Evolutionary conservation across 2,888 invertebrate genomes (phyloP).

Genomic region (Cinara cedri): DNA sequence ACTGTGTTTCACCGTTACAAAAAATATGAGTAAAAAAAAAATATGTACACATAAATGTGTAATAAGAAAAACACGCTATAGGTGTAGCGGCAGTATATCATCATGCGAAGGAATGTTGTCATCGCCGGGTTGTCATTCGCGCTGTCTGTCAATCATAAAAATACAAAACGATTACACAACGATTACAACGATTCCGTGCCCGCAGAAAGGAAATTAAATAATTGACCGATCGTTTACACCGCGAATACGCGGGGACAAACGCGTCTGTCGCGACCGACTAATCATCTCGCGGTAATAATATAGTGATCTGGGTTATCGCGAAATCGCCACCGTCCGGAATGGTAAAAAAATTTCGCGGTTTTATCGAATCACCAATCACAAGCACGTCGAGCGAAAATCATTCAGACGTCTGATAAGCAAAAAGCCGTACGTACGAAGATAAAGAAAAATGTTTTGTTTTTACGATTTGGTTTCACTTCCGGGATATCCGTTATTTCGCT

Average conservation of each 20-base stretch:
- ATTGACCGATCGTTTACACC: not conserved
- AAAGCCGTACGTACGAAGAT: no score
- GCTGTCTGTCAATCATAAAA: slow-evolving; percentile 18
- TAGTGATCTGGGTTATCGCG: no score
- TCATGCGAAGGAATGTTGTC: slow-evolving; percentile 16
- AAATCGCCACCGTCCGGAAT: no score
- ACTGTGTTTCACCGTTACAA: no score
- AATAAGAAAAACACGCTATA: not conserved
- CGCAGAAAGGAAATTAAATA: not conserved
- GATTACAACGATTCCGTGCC: not conserved
- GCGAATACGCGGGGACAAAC: not conserved
- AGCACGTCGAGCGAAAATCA: no score
- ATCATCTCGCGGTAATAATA: no score
- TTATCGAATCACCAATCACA: no score
- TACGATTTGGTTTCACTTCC: no score
- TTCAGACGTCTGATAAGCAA: no score
- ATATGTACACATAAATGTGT: not conserved
- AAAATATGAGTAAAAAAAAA: not conserved
- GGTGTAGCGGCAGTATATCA: not conserved
- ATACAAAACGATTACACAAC: slow-evolving; percentile 11
- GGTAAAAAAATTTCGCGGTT: no score
- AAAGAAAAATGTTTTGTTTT: no score
- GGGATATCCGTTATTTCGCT: no score
- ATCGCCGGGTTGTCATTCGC: not conserved
- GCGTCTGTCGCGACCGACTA: not conserved